Conservation (phyloP, 2,113 vertebrate genomes). For the Callipepla squamata region DNA sequence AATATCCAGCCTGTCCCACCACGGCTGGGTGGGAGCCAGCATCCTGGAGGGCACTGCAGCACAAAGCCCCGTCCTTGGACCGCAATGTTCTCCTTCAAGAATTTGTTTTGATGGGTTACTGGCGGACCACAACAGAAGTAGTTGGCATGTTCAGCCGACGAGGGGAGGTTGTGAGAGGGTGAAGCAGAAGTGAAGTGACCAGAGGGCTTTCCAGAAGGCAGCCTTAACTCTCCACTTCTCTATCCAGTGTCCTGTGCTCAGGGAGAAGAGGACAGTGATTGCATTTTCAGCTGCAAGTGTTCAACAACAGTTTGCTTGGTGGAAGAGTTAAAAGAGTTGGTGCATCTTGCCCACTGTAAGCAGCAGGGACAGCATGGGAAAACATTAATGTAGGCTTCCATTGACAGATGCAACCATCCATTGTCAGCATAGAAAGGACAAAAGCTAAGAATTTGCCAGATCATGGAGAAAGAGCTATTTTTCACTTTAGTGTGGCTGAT, state of each 20-base stretch:
- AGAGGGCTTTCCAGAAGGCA: neutral
- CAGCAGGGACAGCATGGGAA: neutral
- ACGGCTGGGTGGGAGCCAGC: neutral
- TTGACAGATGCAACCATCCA: neutral
- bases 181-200: neutral
- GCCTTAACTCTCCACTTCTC: neutral
- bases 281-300: neutral
- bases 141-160: neutral
- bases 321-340: neutral
- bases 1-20: neutral
- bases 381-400: neutral
- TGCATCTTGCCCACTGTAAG: neutral
- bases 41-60: neutral
- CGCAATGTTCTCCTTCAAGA: neutral
- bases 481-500: neutral
- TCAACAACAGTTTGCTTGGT: neutral
- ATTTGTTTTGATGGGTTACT: neutral
- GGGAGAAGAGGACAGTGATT: neutral
- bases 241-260: fast-evolving
- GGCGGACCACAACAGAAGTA: neutral
- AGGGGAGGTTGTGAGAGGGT: neutral
- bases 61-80: fast-evolving
- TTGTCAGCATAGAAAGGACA: neutral
- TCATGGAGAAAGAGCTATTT: neutral
- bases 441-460: neutral